These are phyloP conservation scores for Dolomedes plantarius DNA, from an alignment of 2,888 invertebrate species.

Conservation along the genomic window DNA sequence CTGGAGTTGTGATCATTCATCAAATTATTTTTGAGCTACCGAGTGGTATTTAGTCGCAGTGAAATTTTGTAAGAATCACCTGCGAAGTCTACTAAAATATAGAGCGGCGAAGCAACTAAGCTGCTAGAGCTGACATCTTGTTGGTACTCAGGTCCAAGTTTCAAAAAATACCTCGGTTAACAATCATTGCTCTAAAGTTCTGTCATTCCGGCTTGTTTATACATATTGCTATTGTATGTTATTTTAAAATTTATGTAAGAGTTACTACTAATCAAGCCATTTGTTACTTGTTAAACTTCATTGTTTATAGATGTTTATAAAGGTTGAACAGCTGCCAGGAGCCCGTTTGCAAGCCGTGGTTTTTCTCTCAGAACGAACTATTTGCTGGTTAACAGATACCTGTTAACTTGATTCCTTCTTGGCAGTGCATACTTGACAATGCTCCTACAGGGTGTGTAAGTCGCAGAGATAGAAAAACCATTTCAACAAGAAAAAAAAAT, in stretches of 20 bases:
- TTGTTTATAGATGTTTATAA: conserved; percentile 65
- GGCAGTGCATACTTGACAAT: conserved; percentile 45
- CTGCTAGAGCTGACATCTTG: background rate
- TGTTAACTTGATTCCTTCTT: conserved; percentile 10
- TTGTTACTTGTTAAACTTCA: conserved; percentile 69
- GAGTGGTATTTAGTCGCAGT: background rate
- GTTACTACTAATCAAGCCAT: conserved; percentile 43
- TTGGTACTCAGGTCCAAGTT: background rate
- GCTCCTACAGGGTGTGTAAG: conserved; percentile 44
- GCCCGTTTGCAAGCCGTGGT: conserved; percentile 31
- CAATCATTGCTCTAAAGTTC: conserved; percentile 50
- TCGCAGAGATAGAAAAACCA: conserved; percentile 21
- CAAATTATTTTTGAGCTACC: conserved; percentile 1
- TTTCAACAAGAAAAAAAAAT: conserved; percentile 24
- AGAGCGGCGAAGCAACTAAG: background rate
- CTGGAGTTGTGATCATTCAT: background rate
- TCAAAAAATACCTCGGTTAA: conserved; percentile 55
- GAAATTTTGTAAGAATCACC: background rate
- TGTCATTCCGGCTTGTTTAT: conserved; percentile 30
- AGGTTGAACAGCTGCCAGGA: conserved; percentile 39
- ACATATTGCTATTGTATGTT: conserved; percentile 27
- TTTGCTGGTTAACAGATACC: background rate
- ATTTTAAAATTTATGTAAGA: conserved; percentile 25
- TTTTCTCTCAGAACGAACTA: conserved; percentile 31
- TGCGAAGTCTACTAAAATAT: background rate